Conservation (phyloP, 2,797 vertebrate genomes). For the Poeciliopsis paucimaculata region DNA sequence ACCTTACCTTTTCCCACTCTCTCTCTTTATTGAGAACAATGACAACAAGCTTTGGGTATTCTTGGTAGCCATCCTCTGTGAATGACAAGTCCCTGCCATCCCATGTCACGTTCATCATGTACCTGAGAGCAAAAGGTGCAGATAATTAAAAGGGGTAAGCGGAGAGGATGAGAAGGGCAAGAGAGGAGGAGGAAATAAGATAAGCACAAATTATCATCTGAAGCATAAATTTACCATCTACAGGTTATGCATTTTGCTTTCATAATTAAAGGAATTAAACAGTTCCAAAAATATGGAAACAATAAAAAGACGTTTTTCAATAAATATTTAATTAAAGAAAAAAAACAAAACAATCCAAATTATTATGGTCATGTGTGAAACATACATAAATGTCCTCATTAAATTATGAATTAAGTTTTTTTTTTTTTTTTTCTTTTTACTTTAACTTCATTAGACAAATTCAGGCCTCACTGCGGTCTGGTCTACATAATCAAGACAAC, state of each 20-base stretch:
- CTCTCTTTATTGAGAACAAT: conserved; percentile 94
- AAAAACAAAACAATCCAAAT: not conserved
- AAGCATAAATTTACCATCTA: not conserved
- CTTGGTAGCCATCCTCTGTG: conserved; percentile 96
- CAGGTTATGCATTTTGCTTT: not conserved
- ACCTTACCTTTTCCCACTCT: conserved; percentile 94
- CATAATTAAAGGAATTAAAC: not conserved
- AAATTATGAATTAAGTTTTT: not conserved
- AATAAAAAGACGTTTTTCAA: not conserved
- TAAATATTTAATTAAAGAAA: not conserved
- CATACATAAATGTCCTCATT: not conserved
- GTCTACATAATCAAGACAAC: not conserved
- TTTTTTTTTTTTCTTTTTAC: not conserved
- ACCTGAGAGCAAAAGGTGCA: conserved; percentile 79
- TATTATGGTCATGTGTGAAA: not conserved
- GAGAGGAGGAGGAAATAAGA: not conserved
- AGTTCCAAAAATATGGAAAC: not conserved
- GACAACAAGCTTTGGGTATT: conserved; percentile 93
- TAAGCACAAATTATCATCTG: not conserved
- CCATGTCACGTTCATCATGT: conserved; percentile 99
- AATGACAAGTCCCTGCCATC: conserved; percentile 96
- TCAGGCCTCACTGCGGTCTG: not conserved
- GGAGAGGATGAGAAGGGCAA: not conserved
- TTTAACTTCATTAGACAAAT: not conserved
- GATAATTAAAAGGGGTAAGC: not conserved